Conservation (phyloP, 2,888 invertebrate species). For the Pristionchus mayeri region DNA sequence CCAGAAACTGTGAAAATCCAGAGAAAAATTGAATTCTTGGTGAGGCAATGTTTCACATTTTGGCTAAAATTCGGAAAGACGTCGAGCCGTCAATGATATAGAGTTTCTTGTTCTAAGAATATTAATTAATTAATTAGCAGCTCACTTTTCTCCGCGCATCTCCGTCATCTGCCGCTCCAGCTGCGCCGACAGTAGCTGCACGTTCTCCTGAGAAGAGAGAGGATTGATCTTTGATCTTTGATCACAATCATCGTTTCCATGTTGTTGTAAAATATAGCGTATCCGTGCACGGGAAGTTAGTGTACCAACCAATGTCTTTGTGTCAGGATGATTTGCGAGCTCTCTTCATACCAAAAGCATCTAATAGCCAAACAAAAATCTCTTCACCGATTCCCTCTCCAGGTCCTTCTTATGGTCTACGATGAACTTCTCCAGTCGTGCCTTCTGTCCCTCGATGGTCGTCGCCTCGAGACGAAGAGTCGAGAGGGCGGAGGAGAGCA, state of each 20-base stretch:
- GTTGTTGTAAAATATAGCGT: too few species aligned
- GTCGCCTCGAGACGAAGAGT: slow-evolving; percentile 9
- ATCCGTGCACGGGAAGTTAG: too few species aligned
- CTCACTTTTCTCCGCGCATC: slow-evolving; percentile 30
- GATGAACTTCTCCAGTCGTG: slow-evolving; percentile 5
- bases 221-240: too few species aligned
- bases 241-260: too few species aligned
- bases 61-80: too few species aligned
- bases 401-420: background rate
- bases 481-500: background rate
- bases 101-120: background rate
- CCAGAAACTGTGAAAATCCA: too few species aligned
- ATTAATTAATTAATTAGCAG: background rate
- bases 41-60: background rate
- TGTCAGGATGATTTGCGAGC: too few species aligned
- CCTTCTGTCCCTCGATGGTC: slow-evolving; percentile 17
- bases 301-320: too few species aligned
- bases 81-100: too few species aligned
- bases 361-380: background rate
- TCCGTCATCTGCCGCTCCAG: slow-evolving; percentile 35
- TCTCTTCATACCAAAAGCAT: too few species aligned
- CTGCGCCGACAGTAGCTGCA: slow-evolving; percentile 43
- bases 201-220: slow-evolving; percentile 46
- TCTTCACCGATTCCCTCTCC: slow-evolving; percentile 35
- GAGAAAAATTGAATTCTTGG: too few species aligned